These are phyloP conservation scores for Albula goreensis DNA, from an alignment of 2,113 vertebrate genomes.

Conservation along the genomic window DNA sequence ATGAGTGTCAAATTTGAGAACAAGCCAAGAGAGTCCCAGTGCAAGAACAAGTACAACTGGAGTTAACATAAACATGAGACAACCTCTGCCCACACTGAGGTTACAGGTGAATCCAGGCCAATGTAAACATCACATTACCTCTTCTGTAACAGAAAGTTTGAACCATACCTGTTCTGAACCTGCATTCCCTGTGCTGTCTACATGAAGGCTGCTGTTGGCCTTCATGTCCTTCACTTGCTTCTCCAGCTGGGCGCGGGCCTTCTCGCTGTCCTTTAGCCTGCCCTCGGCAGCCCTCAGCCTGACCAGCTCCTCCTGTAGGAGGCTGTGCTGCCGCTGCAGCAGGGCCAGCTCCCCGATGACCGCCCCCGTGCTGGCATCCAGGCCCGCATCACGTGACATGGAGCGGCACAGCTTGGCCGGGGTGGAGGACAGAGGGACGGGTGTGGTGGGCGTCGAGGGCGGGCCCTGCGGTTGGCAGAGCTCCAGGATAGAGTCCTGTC, in stretches of 20 bases:
- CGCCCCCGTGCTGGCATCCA: constrained; percentile 46
- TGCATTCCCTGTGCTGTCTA: constrained; percentile 39
- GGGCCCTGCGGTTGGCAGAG: constrained; percentile 63
- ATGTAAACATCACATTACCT: background rate
- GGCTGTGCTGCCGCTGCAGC: constrained; percentile 75
- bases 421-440: constrained; percentile 14
- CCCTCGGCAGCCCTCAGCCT: constrained; percentile 68
- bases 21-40: background rate
- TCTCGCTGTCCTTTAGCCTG: constrained; percentile 73
- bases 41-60: background rate
- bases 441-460: constrained; percentile 19
- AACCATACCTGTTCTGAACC: constrained; percentile 51
- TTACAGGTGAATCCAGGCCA: background rate
- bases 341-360: constrained; percentile 56
- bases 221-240: constrained; percentile 50
- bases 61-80: background rate
- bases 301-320: constrained; percentile 83
- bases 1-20: background rate
- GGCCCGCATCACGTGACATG: constrained; percentile 64
- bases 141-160: background rate
- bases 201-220: constrained; percentile 35
- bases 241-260: constrained; percentile 59
- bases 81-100: background rate
- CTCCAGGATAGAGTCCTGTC: constrained; percentile 83
- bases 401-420: constrained; percentile 63